Evolutionary conservation across 2,113 vertebrate genomes (phyloP), one percentile per base, ranked within the genome.

Genomic region (Nibea coibor): DNA sequence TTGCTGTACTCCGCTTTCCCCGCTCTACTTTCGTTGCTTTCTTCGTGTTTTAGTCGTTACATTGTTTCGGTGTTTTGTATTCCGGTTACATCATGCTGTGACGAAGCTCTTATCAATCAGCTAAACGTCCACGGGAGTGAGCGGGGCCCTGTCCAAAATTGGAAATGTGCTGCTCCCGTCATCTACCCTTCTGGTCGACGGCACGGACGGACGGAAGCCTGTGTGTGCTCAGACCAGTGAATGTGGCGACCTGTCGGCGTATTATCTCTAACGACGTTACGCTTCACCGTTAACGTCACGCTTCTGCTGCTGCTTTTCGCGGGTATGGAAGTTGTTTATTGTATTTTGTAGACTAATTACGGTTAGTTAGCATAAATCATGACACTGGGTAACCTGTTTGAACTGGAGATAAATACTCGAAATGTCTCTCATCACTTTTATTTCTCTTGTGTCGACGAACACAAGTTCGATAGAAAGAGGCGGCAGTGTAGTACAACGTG

Each of bases 111-210:
- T 11, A 1, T 2, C 17, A 0, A 5, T 7, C 31, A 4, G 14
- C 14, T 3, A 20, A 35, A 19, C 48, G 31, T 22, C 0, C 51
- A 8, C 7, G 35, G 35, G 35, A 39, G 35, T 0, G 42, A 79
- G 51, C 1, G 50, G 53, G 47, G 83, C 87, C 73, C 75, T 96
- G 96, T 85, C 96, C 96, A 95, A 97, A 97, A 94, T 96, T 95
- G 96, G 95, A 94, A 80, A 91, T 92, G 82, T 28, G 20, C 31
- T 17, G 24, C 20, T 50, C 31, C 6, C 5, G 70, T 31, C 43
- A 57, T 20, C 28, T 5, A n/a, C 42, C 1, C 61, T 28, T 56
- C 20, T 5, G 50, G 19, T 22, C 14, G 1, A 26, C 39, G 19
- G 39, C 4, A 4, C 58, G 28, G 7, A 39, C 7, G 35, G 7